Percentiles rank a stretch among this genome's conserved stretches.
Evolutionary conservation across 2,797 vertebrate species (phyloP).

Genomic region (Rhinogobio ventralis): DNA sequence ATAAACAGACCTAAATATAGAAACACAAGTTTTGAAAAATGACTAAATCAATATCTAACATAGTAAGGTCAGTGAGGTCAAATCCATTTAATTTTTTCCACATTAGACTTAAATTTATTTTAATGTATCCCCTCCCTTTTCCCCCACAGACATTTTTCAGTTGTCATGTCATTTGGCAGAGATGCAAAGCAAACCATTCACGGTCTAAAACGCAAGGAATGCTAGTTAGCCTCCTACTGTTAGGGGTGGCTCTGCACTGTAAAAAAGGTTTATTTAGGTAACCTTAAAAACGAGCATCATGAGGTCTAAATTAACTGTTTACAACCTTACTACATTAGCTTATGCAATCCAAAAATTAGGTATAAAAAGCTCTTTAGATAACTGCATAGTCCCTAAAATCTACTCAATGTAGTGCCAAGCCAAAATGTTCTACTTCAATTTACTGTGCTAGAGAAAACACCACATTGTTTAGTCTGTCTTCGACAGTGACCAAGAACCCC

Average conservation of each 20-base stretch:
- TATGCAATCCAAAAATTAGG: background rate
- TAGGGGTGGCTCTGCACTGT: slow-evolving; percentile 17
- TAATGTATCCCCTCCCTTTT: slow-evolving; percentile 12
- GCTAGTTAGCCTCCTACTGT: slow-evolving; percentile 45
- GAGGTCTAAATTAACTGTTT: slow-evolving; percentile 7
- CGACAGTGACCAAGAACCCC: slow-evolving; percentile 25
- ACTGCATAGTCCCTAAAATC: background rate
- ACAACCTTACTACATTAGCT: background rate
- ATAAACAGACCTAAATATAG: slow-evolving; percentile 20
- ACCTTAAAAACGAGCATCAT: slow-evolving; percentile 18
- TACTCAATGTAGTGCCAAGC: background rate
- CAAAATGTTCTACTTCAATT: background rate
- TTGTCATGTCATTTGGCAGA: slow-evolving; percentile 25
- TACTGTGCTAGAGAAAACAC: background rate
- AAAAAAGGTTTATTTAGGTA: slow-evolving; percentile 17
- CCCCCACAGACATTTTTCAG: slow-evolving; percentile 23
- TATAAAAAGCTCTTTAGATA: background rate
- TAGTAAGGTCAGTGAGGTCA: slow-evolving; percentile 37
- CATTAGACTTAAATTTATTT: slow-evolving; percentile 38
- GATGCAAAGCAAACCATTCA: slow-evolving; percentile 35
- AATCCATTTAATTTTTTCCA: slow-evolving; percentile 34
- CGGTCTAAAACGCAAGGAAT: slow-evolving; percentile 11
- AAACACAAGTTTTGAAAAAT: slow-evolving; percentile 40
- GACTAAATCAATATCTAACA: slow-evolving; percentile 30
- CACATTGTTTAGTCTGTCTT: background rate